Evolutionary conservation across 2,888 invertebrate species (phyloP), one percentile per base, ranked within the genome.

Genomic region (Sympetrum striolatum): DNA sequence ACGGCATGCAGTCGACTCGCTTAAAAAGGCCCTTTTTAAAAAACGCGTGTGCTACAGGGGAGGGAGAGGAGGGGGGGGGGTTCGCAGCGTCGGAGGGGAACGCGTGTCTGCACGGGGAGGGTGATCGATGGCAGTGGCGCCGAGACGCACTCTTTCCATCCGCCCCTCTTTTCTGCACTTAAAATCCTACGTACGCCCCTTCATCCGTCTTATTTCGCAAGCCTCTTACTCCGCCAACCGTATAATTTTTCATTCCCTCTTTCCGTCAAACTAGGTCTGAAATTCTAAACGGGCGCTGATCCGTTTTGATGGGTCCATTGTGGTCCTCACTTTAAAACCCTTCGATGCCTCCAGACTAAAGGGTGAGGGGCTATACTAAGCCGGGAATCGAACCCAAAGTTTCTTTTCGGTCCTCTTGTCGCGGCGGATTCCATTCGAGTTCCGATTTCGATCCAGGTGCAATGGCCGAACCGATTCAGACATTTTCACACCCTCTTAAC

Each of bases 91-190:
- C 18, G 81, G 39, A 10, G 81, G 37, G 80, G 58, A 22, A 10
- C 22, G 86, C 53, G 58, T 82, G 58, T 58, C 86, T 60, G 86
- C 86, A 86, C 86, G 86, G 86, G 86, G n/a, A 60, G 37, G 60
- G 18, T 64, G 60, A 60, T 60, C 60, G 60, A 64, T 60, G 60
- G 58, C 58, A 31, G 82, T 86, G 86, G 86, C 86, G 86, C 86
- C 86, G 86, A 86, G 86, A 86, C 82, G 81, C 81, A 39, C 39
- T 81, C 81, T 44, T 39, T 39, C 22, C 35, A 37, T 39, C 14
- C 81, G 12, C 39, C 81, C 44, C 81, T n/a, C 81, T 12, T 39
- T 5, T 44, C 81, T n/a, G 80, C 44, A 81, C 73, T 73, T 73
- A 25, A 73, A 73, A 73, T 31, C 73, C 73, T 73, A 73, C 39